Evolutionary conservation across 2,113 vertebrate species (phyloP).

Genomic region (Eulemur macaco): DNA sequence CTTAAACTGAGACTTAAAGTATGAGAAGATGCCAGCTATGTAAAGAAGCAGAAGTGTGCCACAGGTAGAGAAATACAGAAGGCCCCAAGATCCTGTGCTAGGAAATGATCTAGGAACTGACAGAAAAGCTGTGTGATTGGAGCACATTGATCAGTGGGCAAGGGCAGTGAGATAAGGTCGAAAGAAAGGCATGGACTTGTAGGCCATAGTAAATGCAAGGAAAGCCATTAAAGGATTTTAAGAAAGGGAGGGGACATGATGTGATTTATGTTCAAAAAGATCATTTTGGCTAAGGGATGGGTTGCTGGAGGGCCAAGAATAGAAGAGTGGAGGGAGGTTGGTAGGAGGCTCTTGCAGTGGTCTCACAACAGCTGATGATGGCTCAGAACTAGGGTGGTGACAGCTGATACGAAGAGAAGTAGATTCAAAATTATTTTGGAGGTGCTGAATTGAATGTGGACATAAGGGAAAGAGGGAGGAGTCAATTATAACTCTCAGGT

Average conservation of each 20-base stretch:
- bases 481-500: not conserved
- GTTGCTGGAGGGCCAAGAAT: not conserved
- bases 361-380: not conserved
- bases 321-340: not conserved
- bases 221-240: not conserved
- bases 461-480: not conserved
- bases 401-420: not conserved
- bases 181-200: not conserved
- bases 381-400: not conserved
- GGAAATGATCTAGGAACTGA: not conserved
- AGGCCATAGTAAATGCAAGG: not conserved
- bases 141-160: not conserved
- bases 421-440: constrained; percentile 23
- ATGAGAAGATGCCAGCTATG: not conserved
- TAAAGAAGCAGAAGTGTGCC: not conserved
- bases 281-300: not conserved
- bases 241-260: not conserved
- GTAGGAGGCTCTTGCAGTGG: not conserved
- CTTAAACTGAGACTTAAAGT: not conserved
- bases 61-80: not conserved
- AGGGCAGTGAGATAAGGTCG: not conserved
- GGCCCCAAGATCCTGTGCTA: not conserved
- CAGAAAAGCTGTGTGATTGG: not conserved
- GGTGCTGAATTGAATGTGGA: not conserved
- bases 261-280: not conserved